Evolutionary conservation across 2,113 vertebrate species (phyloP), one percentile per base, ranked within the genome.

Genomic region (Corydoras maculifer): DNA sequence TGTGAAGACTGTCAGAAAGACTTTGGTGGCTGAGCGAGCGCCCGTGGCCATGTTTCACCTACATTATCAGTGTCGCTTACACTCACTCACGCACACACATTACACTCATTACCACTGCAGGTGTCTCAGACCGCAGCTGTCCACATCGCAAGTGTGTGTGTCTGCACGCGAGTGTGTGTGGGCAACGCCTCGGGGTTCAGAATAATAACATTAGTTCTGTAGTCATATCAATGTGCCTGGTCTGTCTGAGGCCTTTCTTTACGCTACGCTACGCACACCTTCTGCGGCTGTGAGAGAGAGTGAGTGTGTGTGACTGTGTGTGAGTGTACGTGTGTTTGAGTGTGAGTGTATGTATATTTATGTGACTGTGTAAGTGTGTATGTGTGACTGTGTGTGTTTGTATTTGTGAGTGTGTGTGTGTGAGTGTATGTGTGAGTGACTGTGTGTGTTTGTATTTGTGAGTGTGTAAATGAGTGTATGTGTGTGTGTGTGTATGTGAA

Each of bases 141-240:
- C 60, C 62, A 32, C 55, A 60, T 58, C 55, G 65, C 18, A n/a
- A 31, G 65, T 65, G 49, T 60, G 68, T 68, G 11, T 9, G 25
- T 50, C 32, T 60, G 31, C 35, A 31, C 55, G 48, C 51, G 49
- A 30, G 50, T 31, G 65, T 67, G 65, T 54, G 65, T 54, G 51
- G 63, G 71, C 25, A 43, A 58, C 53, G 63, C 71, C 57, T 65
- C 43, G 65, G 70, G 70, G 62, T 14, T 72, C 3, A 49, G 62
- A 58, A 72, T 72, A 73, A 73, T 62, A 63, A 62, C 71, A 60
- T 73, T 66, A 73, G 63, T 63, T 63, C 63, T 73, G 54, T 62
- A 59, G 71, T 73, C 71, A 59, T 59, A 73, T 73, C 62, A 66
- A 66, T 73, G 71, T 73, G 63, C 63, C 49, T 66, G 71, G 25